phyloP scores from a whole-genome alignment of 2,113 vertebrate genomes.

The Eublepharis macularius region DNA sequence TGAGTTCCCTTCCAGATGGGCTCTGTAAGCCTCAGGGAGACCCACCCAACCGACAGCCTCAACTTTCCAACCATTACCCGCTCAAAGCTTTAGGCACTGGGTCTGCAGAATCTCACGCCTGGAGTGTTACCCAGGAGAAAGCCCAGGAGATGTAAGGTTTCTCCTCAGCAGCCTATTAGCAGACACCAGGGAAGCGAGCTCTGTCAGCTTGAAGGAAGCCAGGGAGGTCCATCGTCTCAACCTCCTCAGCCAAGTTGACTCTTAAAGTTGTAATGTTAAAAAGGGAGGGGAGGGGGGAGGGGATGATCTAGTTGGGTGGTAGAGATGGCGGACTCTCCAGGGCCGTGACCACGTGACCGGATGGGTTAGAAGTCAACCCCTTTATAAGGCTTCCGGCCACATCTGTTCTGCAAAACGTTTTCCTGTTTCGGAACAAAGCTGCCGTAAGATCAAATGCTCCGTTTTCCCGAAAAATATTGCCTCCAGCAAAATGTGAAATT shows the following conservation, averaged over 20 bases:
- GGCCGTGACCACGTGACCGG: no score
- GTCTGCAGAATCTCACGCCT: not conserved
- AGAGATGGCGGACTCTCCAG: no score
- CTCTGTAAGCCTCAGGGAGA: not conserved
- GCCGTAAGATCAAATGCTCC: not conserved
- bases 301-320: not conserved
- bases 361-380: not conserved
- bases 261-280: not conserved
- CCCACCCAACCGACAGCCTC: not conserved
- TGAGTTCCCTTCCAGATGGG: not conserved
- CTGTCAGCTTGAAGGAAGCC: not conserved
- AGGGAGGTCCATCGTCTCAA: not conserved
- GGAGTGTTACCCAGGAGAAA: not conserved
- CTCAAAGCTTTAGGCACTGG: not conserved
- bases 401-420: not conserved
- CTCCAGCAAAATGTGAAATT: not conserved
- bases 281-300: not conserved
- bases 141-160: not conserved
- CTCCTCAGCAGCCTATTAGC: not conserved
- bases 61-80: not conserved
- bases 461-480: not conserved
- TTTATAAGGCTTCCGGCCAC: not conserved
- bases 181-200: not conserved
- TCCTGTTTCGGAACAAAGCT: no score
- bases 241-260: not conserved